These are phyloP conservation scores for Tiliacea citrago DNA, from an alignment of 2,888 invertebrate genomes.

Conservation along the genomic window DNA sequence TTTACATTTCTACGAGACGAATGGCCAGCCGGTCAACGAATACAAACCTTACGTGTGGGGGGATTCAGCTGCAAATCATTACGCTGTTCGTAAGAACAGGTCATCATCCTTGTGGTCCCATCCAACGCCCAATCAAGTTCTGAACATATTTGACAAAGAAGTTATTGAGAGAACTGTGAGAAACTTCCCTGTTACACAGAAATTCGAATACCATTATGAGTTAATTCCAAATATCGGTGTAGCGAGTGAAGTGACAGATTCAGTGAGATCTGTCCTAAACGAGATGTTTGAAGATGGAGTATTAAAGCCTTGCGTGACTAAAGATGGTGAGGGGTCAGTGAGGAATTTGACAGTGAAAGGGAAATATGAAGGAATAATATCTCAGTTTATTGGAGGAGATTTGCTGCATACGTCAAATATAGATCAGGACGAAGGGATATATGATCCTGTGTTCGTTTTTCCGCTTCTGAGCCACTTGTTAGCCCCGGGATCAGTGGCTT, in stretches of 20 bases:
- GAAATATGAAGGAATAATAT: conserved; percentile 70
- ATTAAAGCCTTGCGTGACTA: conserved; percentile 66
- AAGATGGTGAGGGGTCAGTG: conserved; percentile 75
- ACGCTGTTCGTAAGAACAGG: conserved; percentile 92
- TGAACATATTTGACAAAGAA: conserved; percentile 93
- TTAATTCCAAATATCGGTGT: conserved; percentile 70
- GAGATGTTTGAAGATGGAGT: conserved; percentile 73
- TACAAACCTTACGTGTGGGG: conserved; percentile 96
- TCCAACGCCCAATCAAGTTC: conserved; percentile 93
- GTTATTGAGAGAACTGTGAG: conserved; percentile 92
- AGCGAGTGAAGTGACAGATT: conserved; percentile 58
- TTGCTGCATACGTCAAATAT: conserved; percentile 73
- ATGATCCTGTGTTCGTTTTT: conserved; percentile 96
- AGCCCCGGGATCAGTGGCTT: conserved; percentile 93
- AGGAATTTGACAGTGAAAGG: conserved; percentile 70
- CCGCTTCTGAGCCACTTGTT: conserved; percentile 94
- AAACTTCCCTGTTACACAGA: conserved; percentile 93
- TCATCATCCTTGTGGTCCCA: conserved; percentile 92
- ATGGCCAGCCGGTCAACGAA: conserved; percentile 91
- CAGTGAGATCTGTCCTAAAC: conserved; percentile 68
- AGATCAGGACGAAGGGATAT: conserved; percentile 87
- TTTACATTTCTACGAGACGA: conserved; percentile 93
- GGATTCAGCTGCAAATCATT: conserved; percentile 94
- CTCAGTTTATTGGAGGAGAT: conserved; percentile 69
- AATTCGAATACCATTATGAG: conserved; percentile 87